phyloP scores from a whole-genome alignment of 2,113 vertebrate species.

The Chaetops frenatus region DNA sequence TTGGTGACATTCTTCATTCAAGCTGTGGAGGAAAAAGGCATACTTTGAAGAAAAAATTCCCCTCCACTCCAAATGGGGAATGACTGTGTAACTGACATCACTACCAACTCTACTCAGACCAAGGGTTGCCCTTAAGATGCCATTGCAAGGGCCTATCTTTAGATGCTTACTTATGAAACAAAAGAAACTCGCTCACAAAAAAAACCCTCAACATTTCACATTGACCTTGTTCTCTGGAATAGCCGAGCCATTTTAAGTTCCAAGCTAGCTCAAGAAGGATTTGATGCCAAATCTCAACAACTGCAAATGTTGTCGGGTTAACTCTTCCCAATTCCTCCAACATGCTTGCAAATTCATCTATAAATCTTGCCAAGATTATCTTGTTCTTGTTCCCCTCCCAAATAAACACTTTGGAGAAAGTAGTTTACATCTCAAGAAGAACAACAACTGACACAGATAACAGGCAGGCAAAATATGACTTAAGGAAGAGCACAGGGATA shows the following conservation, averaged over 20 bases:
- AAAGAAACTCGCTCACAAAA: not conserved
- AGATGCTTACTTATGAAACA: not conserved
- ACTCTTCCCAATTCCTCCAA: not conserved
- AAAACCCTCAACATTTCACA: not conserved
- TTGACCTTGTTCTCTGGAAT: not conserved
- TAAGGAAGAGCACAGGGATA: not conserved
- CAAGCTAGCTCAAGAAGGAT: not conserved
- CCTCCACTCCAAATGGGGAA: not conserved
- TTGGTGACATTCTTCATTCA: not conserved
- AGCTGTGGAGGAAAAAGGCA: not conserved
- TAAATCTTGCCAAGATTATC: not conserved
- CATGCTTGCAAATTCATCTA: not conserved
- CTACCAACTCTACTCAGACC: not conserved
- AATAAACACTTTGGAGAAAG: not conserved
- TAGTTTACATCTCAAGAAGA: not conserved
- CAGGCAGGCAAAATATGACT: not conserved
- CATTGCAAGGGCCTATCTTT: not conserved
- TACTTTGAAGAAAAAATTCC: not conserved
- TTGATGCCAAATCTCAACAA: not conserved
- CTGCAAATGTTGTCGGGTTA: not conserved
- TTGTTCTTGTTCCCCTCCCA: not conserved
- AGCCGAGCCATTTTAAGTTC: not conserved
- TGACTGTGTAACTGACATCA: not conserved
- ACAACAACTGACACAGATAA: not conserved
- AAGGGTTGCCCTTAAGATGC: not conserved